Base-by-base conservation (phyloP, 2,797 vertebrate genomes). In the Pogoniulus pusillus region DNA sequence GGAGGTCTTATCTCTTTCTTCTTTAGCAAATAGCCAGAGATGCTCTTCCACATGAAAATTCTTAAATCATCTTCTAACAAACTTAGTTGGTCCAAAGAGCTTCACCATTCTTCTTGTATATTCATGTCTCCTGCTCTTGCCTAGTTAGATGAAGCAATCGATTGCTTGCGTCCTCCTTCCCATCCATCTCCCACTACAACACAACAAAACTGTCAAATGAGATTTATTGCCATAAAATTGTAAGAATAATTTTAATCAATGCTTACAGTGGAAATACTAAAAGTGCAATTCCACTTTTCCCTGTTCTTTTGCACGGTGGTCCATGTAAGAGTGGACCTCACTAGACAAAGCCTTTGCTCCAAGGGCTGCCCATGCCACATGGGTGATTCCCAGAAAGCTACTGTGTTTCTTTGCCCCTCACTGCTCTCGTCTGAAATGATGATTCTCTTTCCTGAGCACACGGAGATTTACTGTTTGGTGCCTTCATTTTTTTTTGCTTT, bases 181-280 rank as follows among this genome's bases (percentile, higher is more conserved):
- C 78, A 95, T 94, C 53, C 68, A 89, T 91, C 93, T 94, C 89
- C 34, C 41, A 10, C 65, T 24, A 24, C 47, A 69, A 34, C 6
- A 69, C 49, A 91, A 80, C 75, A 55, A 24, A 76, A 54, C 60
- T 70, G 85, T 66, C 92, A 89, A 85, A 57, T n/a, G 87, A 94
- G 89, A 93, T 92, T 70, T 69, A 96, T 81, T 85, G 65, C 84
- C 32, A 63, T 81, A 76, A 80, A 80, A 93, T 54, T 86, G 4
- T 59, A 91, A 35, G 17, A 69, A 51, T 65, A 77, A 69, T 72
- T 75, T 72, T 66, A 85, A 91, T 72, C 76, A 87, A 29, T 62
- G 32, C 53, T 85, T 85, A 24, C 75, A 47, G 39, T 16, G 55
- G 62, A 89, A 74, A 63, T 16, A 26, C 76, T 86, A 27, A 3